These are phyloP conservation scores for Clamator glandarius DNA, from an alignment of 2,797 vertebrate genomes.

Conservation along the genomic window DNA sequence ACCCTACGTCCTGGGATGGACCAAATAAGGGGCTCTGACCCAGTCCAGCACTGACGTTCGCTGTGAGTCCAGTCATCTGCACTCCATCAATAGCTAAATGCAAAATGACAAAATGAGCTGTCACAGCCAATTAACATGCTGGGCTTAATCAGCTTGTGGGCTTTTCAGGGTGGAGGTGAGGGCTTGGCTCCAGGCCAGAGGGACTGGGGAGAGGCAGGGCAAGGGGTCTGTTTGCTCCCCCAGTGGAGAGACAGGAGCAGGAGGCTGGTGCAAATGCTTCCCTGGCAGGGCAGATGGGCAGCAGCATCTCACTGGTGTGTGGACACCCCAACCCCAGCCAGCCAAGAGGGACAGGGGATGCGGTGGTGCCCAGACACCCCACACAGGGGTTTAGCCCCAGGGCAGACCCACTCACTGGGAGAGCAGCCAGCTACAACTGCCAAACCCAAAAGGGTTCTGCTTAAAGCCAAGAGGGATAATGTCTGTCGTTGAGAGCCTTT, in stretches of 20 bases:
- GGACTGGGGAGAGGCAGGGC: neutral
- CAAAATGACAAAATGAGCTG: conserved; percentile 43
- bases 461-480: neutral
- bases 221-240: neutral
- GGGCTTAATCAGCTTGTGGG: neutral
- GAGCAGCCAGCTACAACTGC: neutral
- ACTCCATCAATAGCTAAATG: conserved; percentile 21
- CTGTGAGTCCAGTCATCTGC: neutral
- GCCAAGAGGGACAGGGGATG: neutral
- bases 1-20: neutral
- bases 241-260: neutral
- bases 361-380: accelerated
- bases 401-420: neutral
- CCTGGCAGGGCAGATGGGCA: neutral
- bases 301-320: neutral
- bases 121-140: conserved; percentile 40
- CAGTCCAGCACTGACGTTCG: neutral
- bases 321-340: neutral
- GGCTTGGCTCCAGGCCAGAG: neutral
- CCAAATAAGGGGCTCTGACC: neutral
- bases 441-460: neutral
- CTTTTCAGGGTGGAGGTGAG: neutral
- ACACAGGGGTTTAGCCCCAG: neutral
- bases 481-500: neutral
- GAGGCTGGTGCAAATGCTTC: neutral